These are phyloP conservation scores for Promerops cafer DNA, from an alignment of 2,113 vertebrate genomes.

Conservation along the genomic window DNA sequence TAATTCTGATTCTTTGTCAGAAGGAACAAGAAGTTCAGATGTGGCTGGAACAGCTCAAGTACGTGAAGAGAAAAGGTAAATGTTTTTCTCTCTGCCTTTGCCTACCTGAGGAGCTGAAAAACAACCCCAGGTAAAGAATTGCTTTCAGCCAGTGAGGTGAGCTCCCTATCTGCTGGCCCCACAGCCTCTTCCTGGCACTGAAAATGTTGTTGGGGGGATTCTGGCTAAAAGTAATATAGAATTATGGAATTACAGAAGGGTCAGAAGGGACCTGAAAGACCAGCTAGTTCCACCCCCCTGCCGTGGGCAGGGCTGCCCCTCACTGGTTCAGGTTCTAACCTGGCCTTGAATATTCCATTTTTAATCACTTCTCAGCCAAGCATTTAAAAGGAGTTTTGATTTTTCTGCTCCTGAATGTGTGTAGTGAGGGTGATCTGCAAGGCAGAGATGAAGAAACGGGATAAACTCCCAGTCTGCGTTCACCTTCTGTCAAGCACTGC, in stretches of 20 bases:
- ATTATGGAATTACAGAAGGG: background rate
- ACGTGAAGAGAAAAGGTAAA: background rate
- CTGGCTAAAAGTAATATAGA: background rate
- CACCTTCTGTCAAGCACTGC: background rate
- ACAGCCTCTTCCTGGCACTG: background rate
- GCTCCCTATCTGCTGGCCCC: background rate
- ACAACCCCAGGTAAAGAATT: background rate
- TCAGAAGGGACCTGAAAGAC: background rate
- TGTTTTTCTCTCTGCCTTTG: background rate
- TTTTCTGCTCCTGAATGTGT: background rate
- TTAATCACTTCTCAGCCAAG: background rate
- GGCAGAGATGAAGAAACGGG: background rate
- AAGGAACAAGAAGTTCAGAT: slow-evolving; percentile 46
- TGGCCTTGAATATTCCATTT: accelerated
- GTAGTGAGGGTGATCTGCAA: background rate
- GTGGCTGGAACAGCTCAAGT: background rate
- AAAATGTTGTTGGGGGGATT: background rate
- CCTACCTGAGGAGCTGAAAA: background rate
- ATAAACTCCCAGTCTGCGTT: background rate
- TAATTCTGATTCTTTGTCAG: slow-evolving; percentile 14
- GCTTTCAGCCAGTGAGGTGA: background rate
- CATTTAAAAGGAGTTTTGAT: background rate
- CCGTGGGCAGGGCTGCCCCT: background rate
- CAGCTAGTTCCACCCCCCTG: background rate
- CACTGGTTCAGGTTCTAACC: background rate